These are phyloP conservation scores for Spodoptera exigua DNA, from an alignment of 2,888 invertebrate species.

Conservation along the genomic window DNA sequence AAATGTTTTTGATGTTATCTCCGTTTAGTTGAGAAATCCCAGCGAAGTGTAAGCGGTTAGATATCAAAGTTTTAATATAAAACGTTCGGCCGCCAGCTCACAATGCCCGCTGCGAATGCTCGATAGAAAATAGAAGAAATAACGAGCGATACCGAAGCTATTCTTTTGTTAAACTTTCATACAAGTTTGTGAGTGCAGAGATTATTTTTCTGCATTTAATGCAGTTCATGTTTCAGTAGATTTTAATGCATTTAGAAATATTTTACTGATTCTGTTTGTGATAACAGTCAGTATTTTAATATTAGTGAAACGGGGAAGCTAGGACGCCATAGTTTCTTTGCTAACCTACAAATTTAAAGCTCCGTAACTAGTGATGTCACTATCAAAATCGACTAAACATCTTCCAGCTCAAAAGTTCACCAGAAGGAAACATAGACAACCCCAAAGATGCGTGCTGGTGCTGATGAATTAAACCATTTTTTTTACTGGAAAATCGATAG, in stretches of 20 bases:
- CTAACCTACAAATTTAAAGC: too few species aligned
- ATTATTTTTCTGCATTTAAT: too few species aligned
- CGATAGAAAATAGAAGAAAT: constrained; percentile 31
- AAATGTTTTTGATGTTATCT: background rate
- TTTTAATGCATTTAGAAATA: background rate
- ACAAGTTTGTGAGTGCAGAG: background rate
- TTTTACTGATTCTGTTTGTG: too few species aligned
- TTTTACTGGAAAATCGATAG: constrained; percentile 83
- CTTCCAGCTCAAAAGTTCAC: constrained; percentile 17
- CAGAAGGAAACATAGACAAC: constrained; percentile 51
- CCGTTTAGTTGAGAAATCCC: background rate
- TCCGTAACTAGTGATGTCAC: background rate
- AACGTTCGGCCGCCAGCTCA: constrained; percentile 14
- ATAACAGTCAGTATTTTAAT: too few species aligned
- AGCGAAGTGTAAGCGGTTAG: constrained; percentile 4
- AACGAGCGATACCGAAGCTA: constrained; percentile 34
- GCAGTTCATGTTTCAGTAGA: too few species aligned
- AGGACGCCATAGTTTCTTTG: too few species aligned
- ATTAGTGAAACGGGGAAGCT: background rate
- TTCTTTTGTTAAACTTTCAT: constrained; percentile 17
- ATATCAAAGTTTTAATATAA: constrained; percentile 21
- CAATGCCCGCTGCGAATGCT: constrained; percentile 25
- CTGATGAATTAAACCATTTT: constrained; percentile 65
- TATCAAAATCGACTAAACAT: constrained; percentile 1
- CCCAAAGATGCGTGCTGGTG: constrained; percentile 60